Evolutionary conservation across 2,888 invertebrate genomes (phyloP).

Genomic region (Pseudanteris insignis): DNA sequence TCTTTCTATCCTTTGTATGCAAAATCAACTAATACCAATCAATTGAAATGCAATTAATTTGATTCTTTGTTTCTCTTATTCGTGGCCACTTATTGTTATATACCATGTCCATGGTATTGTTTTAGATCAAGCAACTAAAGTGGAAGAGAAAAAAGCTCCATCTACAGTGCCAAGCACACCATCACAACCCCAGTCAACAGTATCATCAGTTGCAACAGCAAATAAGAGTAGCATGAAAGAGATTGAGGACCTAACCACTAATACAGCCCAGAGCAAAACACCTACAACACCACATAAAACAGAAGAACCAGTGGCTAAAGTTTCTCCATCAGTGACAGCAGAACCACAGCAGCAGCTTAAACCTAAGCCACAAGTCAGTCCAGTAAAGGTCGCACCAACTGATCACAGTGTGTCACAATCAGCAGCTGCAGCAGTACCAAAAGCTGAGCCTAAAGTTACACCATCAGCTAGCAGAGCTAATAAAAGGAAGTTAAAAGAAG

Average conservation of each 20-base stretch:
- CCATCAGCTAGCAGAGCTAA: slow-evolving; percentile 48
- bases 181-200: slow-evolving; percentile 1
- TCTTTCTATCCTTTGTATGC: too few relatives aligned
- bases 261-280: slow-evolving; percentile 13
- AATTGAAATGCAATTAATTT: neutral
- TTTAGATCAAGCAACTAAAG: slow-evolving; percentile 50
- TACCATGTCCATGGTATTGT: neutral
- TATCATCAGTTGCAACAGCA: too few relatives aligned
- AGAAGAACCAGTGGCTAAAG: slow-evolving; percentile 36
- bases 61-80: neutral
- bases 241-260: slow-evolving; percentile 33
- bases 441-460: slow-evolving; percentile 50
- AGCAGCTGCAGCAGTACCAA: slow-evolving; percentile 15
- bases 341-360: slow-evolving; percentile 23
- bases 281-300: slow-evolving; percentile 33
- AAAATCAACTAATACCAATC: too few relatives aligned
- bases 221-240: slow-evolving; percentile 57
- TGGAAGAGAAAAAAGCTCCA: slow-evolving; percentile 58
- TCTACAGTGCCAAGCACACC: slow-evolving; percentile 21
- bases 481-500: slow-evolving; percentile 61
- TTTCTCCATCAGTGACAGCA: neutral
- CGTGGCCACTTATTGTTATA: neutral
- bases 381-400: slow-evolving; percentile 29
- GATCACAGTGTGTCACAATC: slow-evolving; percentile 43
- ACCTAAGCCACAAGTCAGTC: slow-evolving; percentile 13